Conservation (phyloP, 2,797 vertebrate genomes). For the Poecilia gillii region DNA sequence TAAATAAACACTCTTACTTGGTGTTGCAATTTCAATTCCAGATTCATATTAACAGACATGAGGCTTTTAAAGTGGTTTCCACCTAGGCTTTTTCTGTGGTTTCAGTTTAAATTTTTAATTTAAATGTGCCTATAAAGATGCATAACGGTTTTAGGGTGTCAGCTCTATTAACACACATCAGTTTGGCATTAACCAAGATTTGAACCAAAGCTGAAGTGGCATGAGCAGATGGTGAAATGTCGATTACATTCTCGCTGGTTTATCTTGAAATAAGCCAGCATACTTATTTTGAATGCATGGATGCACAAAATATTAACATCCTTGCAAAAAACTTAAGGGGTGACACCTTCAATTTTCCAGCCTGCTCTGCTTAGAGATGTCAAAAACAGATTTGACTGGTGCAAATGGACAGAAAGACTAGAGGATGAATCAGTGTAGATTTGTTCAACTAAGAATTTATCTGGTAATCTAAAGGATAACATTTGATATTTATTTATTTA, state of each 20-base stretch:
- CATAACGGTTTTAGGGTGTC: slow-evolving; percentile 28
- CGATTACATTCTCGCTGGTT: slow-evolving; percentile 39
- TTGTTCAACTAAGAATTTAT: slow-evolving; percentile 8
- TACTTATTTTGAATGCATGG: slow-evolving; percentile 27
- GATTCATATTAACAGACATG: slow-evolving; percentile 17
- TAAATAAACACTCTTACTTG: background rate
- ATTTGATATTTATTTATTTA: slow-evolving; percentile 12
- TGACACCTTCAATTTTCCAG: slow-evolving; percentile 21
- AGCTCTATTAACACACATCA: slow-evolving; percentile 32
- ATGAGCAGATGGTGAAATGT: slow-evolving; percentile 57
- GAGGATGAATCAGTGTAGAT: background rate
- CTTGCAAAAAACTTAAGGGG: slow-evolving; percentile 26
- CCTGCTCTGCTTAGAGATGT: slow-evolving; percentile 22
- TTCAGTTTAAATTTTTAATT: slow-evolving; percentile 10
- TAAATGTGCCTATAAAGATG: slow-evolving; percentile 38
- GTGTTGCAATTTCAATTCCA: background rate
- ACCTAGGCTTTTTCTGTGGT: background rate
- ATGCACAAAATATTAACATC: slow-evolving; percentile 18
- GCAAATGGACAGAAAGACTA: slow-evolving; percentile 2
- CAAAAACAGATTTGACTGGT: slow-evolving; percentile 26
- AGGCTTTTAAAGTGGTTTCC: slow-evolving; percentile 2
- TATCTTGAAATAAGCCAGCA: slow-evolving; percentile 19
- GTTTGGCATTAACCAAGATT: slow-evolving; percentile 38
- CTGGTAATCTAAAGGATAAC: background rate
- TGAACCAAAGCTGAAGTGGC: slow-evolving; percentile 36